These are phyloP conservation scores for Marisa cornuarietis DNA, from an alignment of 1,140 invertebrate species.

Conservation along the genomic window DNA sequence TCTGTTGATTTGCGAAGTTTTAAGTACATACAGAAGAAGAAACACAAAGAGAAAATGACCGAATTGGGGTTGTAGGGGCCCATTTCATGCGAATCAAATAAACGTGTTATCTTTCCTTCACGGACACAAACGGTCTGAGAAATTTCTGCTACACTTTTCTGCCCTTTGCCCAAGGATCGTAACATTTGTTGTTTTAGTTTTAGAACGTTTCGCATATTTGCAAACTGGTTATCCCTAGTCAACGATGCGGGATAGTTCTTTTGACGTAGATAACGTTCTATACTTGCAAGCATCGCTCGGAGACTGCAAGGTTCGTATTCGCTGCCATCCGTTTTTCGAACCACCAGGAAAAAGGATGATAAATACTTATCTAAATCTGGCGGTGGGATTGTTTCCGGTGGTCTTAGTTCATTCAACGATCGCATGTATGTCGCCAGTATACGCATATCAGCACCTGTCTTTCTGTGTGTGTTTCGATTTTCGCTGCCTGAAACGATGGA, in stretches of 20 bases:
- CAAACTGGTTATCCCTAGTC: conserved; percentile 51
- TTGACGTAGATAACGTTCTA: conserved; percentile 52
- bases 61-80: conserved; percentile 57
- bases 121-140: conserved; percentile 40
- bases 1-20: conserved; percentile 56
- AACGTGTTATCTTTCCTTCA: conserved; percentile 47
- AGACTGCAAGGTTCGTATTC: conserved; percentile 58
- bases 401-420: conserved; percentile 51
- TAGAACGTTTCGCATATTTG: conserved; percentile 51
- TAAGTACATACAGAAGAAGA: conserved; percentile 56
- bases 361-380: conserved; percentile 56
- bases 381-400: conserved; percentile 49
- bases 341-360: conserved; percentile 53
- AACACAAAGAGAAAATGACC: conserved; percentile 54
- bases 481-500: conserved; percentile 40
- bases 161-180: conserved; percentile 47
- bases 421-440: conserved; percentile 52
- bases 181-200: conserved; percentile 55
- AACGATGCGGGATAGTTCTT: conserved; percentile 54
- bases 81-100: conserved; percentile 55
- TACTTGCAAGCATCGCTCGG: conserved; percentile 54
- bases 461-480: conserved; percentile 58
- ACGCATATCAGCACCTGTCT: conserved; percentile 58
- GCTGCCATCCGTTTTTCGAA: conserved; percentile 55
- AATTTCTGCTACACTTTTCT: conserved; percentile 42